phyloP scores from a whole-genome alignment of 2,888 invertebrate species.

The Dromius quadrimaculatus region DNA sequence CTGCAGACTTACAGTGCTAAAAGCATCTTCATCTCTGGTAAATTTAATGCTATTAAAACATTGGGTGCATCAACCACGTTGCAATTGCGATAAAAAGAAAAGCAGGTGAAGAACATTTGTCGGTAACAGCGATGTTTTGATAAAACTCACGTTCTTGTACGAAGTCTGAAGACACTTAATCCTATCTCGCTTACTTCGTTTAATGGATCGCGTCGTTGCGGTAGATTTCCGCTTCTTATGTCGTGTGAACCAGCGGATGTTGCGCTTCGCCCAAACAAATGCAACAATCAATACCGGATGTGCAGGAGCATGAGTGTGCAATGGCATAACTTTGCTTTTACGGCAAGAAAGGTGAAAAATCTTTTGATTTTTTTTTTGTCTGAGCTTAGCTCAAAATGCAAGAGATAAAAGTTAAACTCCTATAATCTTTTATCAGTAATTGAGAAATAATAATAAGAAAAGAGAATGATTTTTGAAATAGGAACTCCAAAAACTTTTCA shows the following conservation, averaged over 20 bases:
- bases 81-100: constrained; percentile 30
- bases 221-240: constrained; percentile 39
- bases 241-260: constrained; percentile 38
- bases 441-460: too few relatives aligned
- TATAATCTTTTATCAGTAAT: too few relatives aligned
- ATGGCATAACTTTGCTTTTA: too few relatives aligned
- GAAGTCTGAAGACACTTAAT: constrained; percentile 26
- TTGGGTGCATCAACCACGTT: constrained; percentile 8
- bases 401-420: too few relatives aligned
- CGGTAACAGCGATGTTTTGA: constrained; percentile 17
- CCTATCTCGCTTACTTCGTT: constrained; percentile 29
- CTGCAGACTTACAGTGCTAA: too few relatives aligned
- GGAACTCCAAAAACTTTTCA: too few relatives aligned
- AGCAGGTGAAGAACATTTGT: constrained; percentile 15
- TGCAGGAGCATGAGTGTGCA: constrained; percentile 5
- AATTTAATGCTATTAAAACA: constrained; percentile 22
- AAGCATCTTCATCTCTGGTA: constrained; percentile 13
- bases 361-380: too few relatives aligned
- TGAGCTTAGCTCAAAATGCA: too few relatives aligned
- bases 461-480: too few relatives aligned
- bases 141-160: constrained; percentile 32
- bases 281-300: constrained; percentile 18
- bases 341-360: too few relatives aligned
- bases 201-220: constrained; percentile 39
- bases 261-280: constrained; percentile 26